Base-by-base conservation (phyloP, 2,888 invertebrate species). In the Andrena trimmerana region DNA sequence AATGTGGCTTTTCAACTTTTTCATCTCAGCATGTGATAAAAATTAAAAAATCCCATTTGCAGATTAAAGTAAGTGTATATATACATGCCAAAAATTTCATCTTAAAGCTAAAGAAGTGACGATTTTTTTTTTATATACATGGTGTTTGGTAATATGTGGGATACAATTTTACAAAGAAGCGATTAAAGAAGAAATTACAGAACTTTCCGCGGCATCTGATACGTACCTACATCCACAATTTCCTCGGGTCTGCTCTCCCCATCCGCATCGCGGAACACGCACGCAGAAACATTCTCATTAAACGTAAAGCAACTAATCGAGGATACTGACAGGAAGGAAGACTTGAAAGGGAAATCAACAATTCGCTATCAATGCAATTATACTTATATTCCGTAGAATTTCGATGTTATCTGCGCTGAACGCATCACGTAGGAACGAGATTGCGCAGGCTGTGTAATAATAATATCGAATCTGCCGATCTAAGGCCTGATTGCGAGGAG, bases 351-450 rank as follows among this genome's bases (percentile, higher is more conserved):
- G 54, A 62, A 66, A 70, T 66, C 48, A 33, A 8, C 50, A 27
- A 50, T 24, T 66, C 33, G 24, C 31, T 78, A 70, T 78, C 78
- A 16, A 57, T 52, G 70, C 79, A 79, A 78, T 80, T 70, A 66
- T 20, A 60, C 36, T 66, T 60, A 31, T 20, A 7, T n/a, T 42
- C 4, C 6, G 31, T 33, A 29, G 48, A 71, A 54, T 62, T 71
- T 67, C 33, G 60, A 79, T 80, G 42, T 54, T 80, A 80, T 80
- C 71, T 31, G 16, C n/a, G 4, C 8, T n/a, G 20, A 3, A 1
- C 62, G 31, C 77, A 68, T 76, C 78, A 60, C 54, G 27, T 6
- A 20, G 27, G 8, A 79, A 80, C 48, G 33, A 60, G 71, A 80
- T 80, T 66, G 60, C 31, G 27, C 20, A 52, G 24, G 4, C 60